phyloP scores from a whole-genome alignment of 1,140 invertebrate genomes.

The Saccostrea echinata region DNA sequence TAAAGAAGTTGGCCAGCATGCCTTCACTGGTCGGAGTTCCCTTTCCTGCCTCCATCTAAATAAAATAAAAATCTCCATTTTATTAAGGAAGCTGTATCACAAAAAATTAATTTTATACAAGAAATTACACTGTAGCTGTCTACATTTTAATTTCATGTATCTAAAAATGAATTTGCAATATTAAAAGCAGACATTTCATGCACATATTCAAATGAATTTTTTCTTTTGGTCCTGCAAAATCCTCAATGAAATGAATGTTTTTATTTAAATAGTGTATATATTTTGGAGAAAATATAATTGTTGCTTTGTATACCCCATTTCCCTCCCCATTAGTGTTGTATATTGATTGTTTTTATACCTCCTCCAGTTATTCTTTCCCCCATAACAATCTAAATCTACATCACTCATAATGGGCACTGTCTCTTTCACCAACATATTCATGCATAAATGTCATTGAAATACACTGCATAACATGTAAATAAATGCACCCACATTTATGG shows the following conservation, averaged over 20 bases:
- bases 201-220: background rate
- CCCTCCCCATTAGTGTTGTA: conserved; percentile 9
- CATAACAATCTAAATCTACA: background rate
- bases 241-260: background rate
- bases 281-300: background rate
- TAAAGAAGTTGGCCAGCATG: conserved; percentile 98
- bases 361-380: background rate
- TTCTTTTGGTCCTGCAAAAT: background rate
- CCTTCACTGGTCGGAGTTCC: conserved; percentile 88
- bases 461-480: background rate
- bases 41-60: conserved; percentile 54
- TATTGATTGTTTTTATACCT: background rate
- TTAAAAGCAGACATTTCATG: background rate
- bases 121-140: no score
- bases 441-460: background rate
- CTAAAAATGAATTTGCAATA: background rate
- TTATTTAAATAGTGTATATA: background rate
- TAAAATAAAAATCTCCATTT: conserved; percentile 35
- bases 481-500: background rate
- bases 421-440: conserved; percentile 10
- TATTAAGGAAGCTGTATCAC: background rate
- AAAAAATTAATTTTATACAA: background rate
- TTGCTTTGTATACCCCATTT: background rate
- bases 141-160: no score
- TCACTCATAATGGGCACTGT: background rate